Evolutionary conservation across 2,888 invertebrate genomes (phyloP), one percentile per base, ranked within the genome.

Genomic region (Ectemnius continuus): DNA sequence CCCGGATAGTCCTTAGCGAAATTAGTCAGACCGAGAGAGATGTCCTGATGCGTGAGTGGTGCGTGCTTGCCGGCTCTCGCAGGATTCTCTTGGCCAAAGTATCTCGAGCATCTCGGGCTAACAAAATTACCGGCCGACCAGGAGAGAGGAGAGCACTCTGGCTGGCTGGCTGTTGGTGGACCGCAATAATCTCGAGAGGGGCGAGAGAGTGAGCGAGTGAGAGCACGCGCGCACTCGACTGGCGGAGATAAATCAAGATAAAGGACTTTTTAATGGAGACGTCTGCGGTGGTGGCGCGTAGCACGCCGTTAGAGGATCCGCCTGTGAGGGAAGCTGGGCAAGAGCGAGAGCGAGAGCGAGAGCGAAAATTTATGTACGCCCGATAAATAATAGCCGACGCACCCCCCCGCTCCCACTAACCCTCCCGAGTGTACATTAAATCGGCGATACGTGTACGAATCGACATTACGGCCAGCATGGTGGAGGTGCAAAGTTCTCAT

Each of bases 401-500:
- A 60, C 64, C 52, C n/a, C n/a, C n/a, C n/a, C n/a, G n/a, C n/a
- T n/a, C n/a, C 72, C 64, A 75, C 75, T 78, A 76, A 74, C 75
- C 78, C 78, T 52, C 16, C 78, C 78, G 67, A 73, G 82, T 78
- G 82, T 79, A 76, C 82, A 80, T 83, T 83, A 83, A 82, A 82
- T 84, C 84, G 84, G 67, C 79, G 81, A 80, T 81, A 82, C 78
- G 81, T 79, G 83, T 77, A 78, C 81, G 77, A 81, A 76, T 83
- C 83, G 83, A 79, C 83, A 70, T 81, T 81, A 73, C 73, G 72
- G 79, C 73, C 76, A 72, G 75, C 75, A 57, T 76, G 81, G 73
- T 67, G 72, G 82, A 78, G 80, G 80, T 82, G 79, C 83, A 79
- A 84, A 80, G 79, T 82, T 81, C 84, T 85, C 85, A 83, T 85